phyloP scores from a whole-genome alignment of 2,797 vertebrate genomes.

The Chelon labrosus region DNA sequence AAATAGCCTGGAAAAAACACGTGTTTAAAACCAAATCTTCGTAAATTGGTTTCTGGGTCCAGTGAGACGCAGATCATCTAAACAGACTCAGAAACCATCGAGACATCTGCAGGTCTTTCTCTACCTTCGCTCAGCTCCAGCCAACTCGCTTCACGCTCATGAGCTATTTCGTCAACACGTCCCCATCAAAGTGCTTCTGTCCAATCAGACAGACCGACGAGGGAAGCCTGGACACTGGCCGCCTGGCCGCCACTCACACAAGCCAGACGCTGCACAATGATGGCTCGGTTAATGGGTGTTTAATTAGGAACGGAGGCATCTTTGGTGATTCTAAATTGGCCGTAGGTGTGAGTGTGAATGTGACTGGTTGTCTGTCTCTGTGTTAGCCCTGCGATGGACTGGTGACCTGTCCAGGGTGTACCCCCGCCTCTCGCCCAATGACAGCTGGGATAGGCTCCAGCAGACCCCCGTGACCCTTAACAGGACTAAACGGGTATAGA shows the following conservation, averaged over 20 bases:
- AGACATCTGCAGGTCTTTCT: constrained; percentile 19
- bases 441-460: too few species aligned
- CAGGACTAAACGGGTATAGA: too few species aligned
- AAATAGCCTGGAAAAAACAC: constrained; percentile 13
- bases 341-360: too few species aligned
- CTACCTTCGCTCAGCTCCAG: constrained; percentile 2
- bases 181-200: constrained; percentile 23
- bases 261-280: constrained; percentile 11
- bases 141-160: neutral
- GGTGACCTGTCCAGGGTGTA: too few species aligned
- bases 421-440: too few species aligned
- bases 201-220: constrained; percentile 3
- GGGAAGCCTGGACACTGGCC: constrained; percentile 1
- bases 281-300: constrained; percentile 8
- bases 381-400: too few species aligned
- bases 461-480: too few species aligned
- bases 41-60: constrained; percentile 12
- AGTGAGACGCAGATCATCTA: constrained; percentile 30
- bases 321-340: too few species aligned
- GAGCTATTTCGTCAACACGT: constrained; percentile 27
- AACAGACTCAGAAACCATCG: constrained; percentile 42
- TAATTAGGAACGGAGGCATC: constrained; percentile 27
- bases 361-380: too few species aligned
- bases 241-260: constrained; percentile 10
- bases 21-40: constrained; percentile 25